phyloP scores from a whole-genome alignment of 2,797 vertebrate species.

The Phalanger gymnotis region DNA sequence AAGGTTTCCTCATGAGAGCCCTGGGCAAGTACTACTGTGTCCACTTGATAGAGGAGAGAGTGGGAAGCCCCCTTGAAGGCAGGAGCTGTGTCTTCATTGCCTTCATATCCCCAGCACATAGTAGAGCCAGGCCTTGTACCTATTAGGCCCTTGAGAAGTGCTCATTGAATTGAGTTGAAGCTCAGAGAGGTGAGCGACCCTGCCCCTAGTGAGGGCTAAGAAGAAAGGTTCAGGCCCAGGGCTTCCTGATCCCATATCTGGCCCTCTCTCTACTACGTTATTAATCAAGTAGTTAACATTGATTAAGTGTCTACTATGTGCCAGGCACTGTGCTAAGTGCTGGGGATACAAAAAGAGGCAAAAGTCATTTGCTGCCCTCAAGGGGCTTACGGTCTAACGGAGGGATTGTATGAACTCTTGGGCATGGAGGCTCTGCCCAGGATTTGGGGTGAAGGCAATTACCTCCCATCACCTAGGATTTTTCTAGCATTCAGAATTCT shows the following conservation, averaged over 20 bases:
- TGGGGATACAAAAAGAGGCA: background rate
- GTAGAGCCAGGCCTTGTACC: too few species aligned
- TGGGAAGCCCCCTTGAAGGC: background rate
- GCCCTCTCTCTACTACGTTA: rapidly evolving
- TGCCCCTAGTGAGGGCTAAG: background rate
- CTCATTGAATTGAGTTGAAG: background rate
- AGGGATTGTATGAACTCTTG: background rate
- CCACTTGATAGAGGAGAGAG: background rate
- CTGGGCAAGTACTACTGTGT: background rate
- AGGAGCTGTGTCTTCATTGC: background rate
- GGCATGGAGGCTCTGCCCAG: background rate
- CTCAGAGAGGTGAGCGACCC: too few species aligned
- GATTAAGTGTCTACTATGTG: too few species aligned
- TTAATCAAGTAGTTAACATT: too few species aligned
- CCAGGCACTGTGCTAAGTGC: too few species aligned
- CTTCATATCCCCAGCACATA: too few species aligned
- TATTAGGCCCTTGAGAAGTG: too few species aligned
- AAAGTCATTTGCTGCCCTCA: background rate
- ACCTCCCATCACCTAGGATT: background rate
- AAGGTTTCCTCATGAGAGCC: background rate
- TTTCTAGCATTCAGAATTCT: background rate
- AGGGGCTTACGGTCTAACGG: too few species aligned
- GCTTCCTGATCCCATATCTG: rapidly evolving
- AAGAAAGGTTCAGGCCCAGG: background rate
- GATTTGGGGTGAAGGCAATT: background rate